These are phyloP conservation scores for Sminthurides aquaticus DNA, from an alignment of 2,888 invertebrate species.

Conservation along the genomic window DNA sequence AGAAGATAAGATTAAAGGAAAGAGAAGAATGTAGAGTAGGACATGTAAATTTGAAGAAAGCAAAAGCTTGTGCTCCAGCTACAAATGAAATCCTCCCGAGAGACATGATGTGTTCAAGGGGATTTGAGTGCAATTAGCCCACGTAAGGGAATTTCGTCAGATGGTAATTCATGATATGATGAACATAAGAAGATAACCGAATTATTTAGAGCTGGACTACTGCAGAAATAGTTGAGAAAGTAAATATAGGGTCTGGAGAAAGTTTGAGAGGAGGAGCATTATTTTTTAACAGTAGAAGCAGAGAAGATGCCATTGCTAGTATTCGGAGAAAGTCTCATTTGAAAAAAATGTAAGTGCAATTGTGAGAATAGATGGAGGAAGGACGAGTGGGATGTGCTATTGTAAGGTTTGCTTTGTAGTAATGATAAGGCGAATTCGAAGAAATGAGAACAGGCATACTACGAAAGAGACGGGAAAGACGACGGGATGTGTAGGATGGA, in stretches of 20 bases:
- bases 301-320: too few species aligned
- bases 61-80: too few species aligned
- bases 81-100: not conserved
- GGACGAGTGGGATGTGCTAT: not conserved
- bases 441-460: not conserved
- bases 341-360: not conserved
- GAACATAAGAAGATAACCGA: not conserved
- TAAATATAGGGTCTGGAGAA: not conserved
- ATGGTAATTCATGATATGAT: too few species aligned
- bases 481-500: not conserved
- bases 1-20: not conserved
- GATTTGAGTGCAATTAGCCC: not conserved
- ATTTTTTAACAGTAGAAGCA: too few species aligned
- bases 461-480: not conserved
- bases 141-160: not conserved
- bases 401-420: not conserved
- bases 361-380: not conserved
- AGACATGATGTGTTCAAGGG: not conserved
- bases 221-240: too few species aligned
- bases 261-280: not conserved
- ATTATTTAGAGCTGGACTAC: too few species aligned
- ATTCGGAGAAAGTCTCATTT: too few species aligned
- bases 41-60: too few species aligned
- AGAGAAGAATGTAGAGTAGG: too few species aligned
- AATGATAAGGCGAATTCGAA: not conserved